Evolutionary conservation across 2,797 vertebrate genomes (phyloP).

Genomic region (Poeciliopsis paucimaculata): DNA sequence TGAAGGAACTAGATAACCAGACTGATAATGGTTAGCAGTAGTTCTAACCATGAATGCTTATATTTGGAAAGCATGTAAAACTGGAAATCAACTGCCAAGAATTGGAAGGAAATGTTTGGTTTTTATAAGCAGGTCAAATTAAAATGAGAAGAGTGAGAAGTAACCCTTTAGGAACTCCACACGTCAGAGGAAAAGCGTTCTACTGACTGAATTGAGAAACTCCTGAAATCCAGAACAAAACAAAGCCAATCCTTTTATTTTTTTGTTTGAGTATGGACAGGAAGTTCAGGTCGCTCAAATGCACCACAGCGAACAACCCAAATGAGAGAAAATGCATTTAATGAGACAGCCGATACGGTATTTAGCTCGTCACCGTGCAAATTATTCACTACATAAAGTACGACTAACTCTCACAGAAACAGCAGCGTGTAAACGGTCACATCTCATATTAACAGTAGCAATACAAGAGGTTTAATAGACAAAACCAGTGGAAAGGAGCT

Average conservation of each 20-base stretch:
- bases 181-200: neutral
- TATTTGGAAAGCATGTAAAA: neutral
- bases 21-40: neutral
- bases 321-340: constrained; percentile 33
- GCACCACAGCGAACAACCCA: neutral
- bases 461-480: constrained; percentile 15
- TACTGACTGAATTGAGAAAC: neutral
- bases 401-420: constrained; percentile 19
- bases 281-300: neutral
- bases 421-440: constrained; percentile 30
- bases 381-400: constrained; percentile 16
- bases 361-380: neutral
- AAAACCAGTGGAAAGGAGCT: constrained; percentile 18
- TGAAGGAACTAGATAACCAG: neutral
- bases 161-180: neutral
- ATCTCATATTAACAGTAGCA: constrained; percentile 4
- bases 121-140: neutral
- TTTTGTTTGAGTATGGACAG: neutral
- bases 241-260: neutral
- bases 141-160: neutral
- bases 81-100: neutral
- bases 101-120: neutral
- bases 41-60: neutral
- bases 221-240: neutral
- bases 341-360: neutral